Evolutionary conservation across 2,797 vertebrate genomes (phyloP), one percentile per base, ranked within the genome.

Genomic region (Sebastes trivittatus): DNA sequence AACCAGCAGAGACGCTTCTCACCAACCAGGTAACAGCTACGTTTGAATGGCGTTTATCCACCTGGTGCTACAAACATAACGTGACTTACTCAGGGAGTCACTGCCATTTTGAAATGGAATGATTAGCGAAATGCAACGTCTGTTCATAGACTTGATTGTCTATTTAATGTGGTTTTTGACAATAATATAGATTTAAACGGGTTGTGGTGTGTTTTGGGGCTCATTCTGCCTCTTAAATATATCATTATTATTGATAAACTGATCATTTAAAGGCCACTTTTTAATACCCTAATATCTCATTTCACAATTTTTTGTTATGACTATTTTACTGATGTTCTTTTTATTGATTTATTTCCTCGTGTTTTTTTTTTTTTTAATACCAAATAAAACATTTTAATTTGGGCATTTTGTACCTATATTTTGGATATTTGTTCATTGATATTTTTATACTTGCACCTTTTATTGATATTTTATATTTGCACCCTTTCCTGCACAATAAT

Each of bases 11-110:
- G 91, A 90, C 38, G 87, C 87, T 0, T 2, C 81, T 0, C 76
- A 46, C 63, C 80, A 78, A 55, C n/a, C 90, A 94, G 94, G 94
- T 95, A 94, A 92, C 65, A 7, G 63, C 22, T 2, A 4, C 78
- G 52, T 34, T 36, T 49, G 20, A 29, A 49, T 11, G 71, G 30
- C 32, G 59, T 1, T 38, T 38, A 2, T 32, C 3, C 7, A 54
- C 13, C 22, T 38, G 4, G 27, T 27, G 49, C 55, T 14, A 1
- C 69, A 7, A 14, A 46, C n/a, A 20, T 2, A 23, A 55, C n/a
- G 14, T 14, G 38, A 22, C 30, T 13, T 74, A 34, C 34, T 34
- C 34, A 34, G 10, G 34, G 34, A 34, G 34, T 34, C 34, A 11
- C 10, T 34, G 34, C 10, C 10, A 34, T 34, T 34, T 34, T 14